Percentiles rank a stretch among this genome's conserved stretches.
These are phyloP conservation scores for Polypterus bichir DNA, from an alignment of 2,113 vertebrate genomes.

Conservation along the genomic window DNA sequence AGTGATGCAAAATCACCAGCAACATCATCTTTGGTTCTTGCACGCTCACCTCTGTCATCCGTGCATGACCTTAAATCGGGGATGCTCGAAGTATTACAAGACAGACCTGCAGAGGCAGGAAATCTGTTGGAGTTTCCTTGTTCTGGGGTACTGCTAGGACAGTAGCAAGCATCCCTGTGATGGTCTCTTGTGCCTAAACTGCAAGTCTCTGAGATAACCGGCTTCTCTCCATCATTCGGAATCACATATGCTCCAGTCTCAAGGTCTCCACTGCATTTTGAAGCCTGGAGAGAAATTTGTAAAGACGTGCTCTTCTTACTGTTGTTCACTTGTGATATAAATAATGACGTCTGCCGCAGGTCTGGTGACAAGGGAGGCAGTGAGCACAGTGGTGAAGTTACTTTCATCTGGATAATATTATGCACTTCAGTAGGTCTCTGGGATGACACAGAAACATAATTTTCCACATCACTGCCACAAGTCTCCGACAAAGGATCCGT, in stretches of 20 bases:
- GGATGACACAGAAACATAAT: slow-evolving; percentile 34
- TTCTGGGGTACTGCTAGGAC: slow-evolving; percentile 20
- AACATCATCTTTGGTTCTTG: too few relatives aligned
- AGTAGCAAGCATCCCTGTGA: slow-evolving; percentile 11
- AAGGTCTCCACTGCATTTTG: slow-evolving; percentile 37
- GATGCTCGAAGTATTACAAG: slow-evolving; percentile 30
- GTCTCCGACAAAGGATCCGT: slow-evolving; percentile 73
- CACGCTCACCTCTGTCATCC: slow-evolving; percentile 27
- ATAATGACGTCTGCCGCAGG: slow-evolving; percentile 43
- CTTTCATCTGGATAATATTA: slow-evolving; percentile 59
- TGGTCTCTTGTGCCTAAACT: too few relatives aligned
- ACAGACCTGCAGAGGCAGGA: slow-evolving; percentile 19
- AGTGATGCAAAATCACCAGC: background rate
- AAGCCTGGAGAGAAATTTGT: slow-evolving; percentile 74
- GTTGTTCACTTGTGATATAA: slow-evolving; percentile 51
- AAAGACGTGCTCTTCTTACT: slow-evolving; percentile 67
- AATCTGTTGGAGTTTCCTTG: background rate
- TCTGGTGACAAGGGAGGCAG: slow-evolving; percentile 50
- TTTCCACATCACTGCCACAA: slow-evolving; percentile 58
- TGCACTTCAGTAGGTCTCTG: slow-evolving; percentile 36
- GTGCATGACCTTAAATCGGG: slow-evolving; percentile 45
- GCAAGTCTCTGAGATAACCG: too few relatives aligned
- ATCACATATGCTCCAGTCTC: slow-evolving; percentile 11
- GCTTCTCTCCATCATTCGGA: too few relatives aligned
- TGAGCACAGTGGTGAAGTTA: slow-evolving; percentile 48